These are phyloP conservation scores for Magallana gigas DNA, from an alignment of 1,140 invertebrate species.

Conservation along the genomic window DNA sequence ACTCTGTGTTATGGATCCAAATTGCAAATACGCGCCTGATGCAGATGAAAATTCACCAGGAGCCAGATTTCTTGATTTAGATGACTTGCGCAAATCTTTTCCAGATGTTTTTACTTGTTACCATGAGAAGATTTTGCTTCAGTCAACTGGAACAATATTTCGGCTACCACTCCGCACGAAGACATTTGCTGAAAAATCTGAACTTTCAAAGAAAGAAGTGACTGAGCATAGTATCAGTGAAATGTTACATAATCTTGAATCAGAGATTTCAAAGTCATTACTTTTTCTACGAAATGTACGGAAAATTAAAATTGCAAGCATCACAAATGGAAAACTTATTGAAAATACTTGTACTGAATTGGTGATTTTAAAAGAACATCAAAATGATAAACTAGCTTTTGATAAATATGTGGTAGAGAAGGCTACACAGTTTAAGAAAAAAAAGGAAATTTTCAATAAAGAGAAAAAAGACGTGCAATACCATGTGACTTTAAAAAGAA, in stretches of 20 bases:
- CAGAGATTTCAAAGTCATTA: slow-evolving; percentile 65
- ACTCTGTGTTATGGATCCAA: slow-evolving; percentile 75
- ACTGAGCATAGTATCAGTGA: slow-evolving; percentile 50
- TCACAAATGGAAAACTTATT: slow-evolving; percentile 52
- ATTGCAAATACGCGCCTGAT: slow-evolving; percentile 67
- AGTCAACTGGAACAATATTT: slow-evolving; percentile 66
- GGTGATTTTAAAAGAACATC: slow-evolving; percentile 44
- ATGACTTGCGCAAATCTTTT: slow-evolving; percentile 56
- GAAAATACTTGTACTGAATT: slow-evolving; percentile 54
- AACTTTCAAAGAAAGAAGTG: slow-evolving; percentile 59
- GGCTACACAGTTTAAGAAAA: slow-evolving; percentile 18
- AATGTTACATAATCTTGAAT: slow-evolving; percentile 63
- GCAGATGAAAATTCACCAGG: slow-evolving; percentile 68
- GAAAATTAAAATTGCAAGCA: slow-evolving; percentile 60
- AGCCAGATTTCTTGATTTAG: slow-evolving; percentile 60
- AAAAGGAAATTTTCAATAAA: slow-evolving; percentile 44
- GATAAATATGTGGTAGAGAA: not conserved
- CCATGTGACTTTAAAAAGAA: slow-evolving; percentile 53
- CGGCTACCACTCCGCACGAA: slow-evolving; percentile 68
- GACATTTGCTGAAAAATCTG: slow-evolving; percentile 62
- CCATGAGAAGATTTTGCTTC: slow-evolving; percentile 52
- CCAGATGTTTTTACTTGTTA: slow-evolving; percentile 69
- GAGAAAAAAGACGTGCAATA: slow-evolving; percentile 46
- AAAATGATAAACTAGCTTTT: not conserved
- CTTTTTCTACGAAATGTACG: slow-evolving; percentile 72